Percentiles rank a stretch among this genome's conserved stretches.
Evolutionary conservation across 2,888 invertebrate species (phyloP).

Genomic region (Zaprionus bogoriensis): DNA sequence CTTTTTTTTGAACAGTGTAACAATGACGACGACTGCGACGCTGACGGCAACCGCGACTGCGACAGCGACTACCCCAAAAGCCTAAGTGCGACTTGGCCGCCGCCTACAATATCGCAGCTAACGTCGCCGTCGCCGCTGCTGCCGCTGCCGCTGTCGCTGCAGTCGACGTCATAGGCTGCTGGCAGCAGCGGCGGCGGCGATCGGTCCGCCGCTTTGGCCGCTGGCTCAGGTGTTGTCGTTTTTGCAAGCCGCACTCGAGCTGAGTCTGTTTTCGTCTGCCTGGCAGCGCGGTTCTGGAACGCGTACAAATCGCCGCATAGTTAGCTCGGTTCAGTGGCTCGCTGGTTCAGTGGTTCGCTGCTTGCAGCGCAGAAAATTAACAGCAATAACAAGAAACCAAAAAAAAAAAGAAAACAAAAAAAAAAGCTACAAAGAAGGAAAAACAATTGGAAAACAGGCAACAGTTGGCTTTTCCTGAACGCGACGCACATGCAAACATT

Average conservation of each 20-base stretch:
- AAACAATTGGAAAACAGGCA: neutral
- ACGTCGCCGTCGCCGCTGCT: conserved; percentile 7
- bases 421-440: neutral
- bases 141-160: conserved; percentile 13
- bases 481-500: conserved; percentile 3
- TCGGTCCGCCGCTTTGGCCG: conserved; percentile 40
- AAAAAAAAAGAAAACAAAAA: neutral
- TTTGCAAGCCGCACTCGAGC: conserved; percentile 73
- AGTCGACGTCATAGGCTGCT: conserved; percentile 31
- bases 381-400: neutral
- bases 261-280: conserved; percentile 81
- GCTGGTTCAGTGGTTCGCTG: conserved; percentile 12
- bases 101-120: conserved; percentile 18
- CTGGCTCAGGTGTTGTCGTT: conserved; percentile 76
- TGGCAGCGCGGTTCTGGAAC: conserved; percentile 80
- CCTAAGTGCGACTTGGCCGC: conserved; percentile 30
- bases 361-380: conserved; percentile 24
- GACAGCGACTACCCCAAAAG: conserved; percentile 13
- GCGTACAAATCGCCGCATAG: conserved; percentile 48
- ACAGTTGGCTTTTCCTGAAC: conserved; percentile 32
- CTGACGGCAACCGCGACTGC: neutral
- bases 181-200: conserved; percentile 3
- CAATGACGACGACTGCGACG: conserved; percentile 5
- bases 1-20: conserved; percentile 25
- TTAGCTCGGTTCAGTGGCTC: conserved; percentile 16